Evolutionary conservation across 2,113 vertebrate genomes (phyloP).

Genomic region (Scomber colias): DNA sequence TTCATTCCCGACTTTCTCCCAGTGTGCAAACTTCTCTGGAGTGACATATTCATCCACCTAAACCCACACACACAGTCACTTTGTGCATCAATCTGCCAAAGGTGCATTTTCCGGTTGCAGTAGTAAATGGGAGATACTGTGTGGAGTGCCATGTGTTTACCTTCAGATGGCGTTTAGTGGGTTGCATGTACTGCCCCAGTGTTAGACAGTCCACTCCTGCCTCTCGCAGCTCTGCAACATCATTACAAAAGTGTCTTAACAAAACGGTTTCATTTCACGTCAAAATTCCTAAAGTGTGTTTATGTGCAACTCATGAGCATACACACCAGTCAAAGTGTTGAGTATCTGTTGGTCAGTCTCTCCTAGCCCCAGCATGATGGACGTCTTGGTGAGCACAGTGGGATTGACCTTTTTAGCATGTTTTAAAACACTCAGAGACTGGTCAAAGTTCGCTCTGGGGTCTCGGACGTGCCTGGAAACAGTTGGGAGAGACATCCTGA

Average conservation of each 20-base stretch:
- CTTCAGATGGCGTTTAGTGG: conserved; percentile 97
- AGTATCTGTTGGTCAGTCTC: conserved; percentile 91
- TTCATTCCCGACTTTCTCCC: conserved; percentile 94
- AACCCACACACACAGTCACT: conserved; percentile 11
- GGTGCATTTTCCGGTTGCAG: too few species aligned
- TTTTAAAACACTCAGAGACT: conserved; percentile 90
- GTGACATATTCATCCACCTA: conserved; percentile 97
- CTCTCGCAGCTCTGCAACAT: conserved; percentile 88
- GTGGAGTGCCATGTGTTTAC: conserved; percentile 57
- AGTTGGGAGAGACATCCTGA: not conserved
- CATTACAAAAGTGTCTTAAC: conserved; percentile 17
- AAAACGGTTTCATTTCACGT: not conserved
- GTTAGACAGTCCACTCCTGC: conserved; percentile 95
- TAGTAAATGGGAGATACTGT: not conserved
- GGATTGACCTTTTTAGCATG: conserved; percentile 91
- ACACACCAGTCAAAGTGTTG: conserved; percentile 88
- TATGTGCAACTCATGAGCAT: not conserved
- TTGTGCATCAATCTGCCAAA: not conserved
- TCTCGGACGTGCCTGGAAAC: conserved; percentile 91
- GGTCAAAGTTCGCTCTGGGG: conserved; percentile 92
- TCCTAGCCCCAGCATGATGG: conserved; percentile 96
- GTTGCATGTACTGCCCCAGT: conserved; percentile 98
- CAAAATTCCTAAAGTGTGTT: not conserved
- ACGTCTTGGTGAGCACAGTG: conserved; percentile 92
- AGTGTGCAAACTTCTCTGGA: conserved; percentile 94